These are phyloP conservation scores for Drosophila micromelanica DNA, from an alignment of 1,140 invertebrate species.

Conservation along the genomic window DNA sequence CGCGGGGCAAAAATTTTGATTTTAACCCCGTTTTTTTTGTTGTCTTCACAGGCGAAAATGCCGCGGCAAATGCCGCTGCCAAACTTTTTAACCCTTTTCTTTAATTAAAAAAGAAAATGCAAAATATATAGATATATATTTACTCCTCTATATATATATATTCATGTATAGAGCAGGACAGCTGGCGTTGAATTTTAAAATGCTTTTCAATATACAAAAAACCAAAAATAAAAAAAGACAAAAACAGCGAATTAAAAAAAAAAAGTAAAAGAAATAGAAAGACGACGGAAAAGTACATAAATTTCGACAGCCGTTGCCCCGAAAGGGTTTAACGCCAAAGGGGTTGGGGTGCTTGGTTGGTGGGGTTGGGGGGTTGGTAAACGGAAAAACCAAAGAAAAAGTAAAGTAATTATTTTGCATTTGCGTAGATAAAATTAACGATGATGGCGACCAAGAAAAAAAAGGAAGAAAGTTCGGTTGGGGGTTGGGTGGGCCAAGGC, in stretches of 20 bases:
- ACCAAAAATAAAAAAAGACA: slow-evolving; percentile 26
- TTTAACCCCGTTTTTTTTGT: slow-evolving; percentile 70
- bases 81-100: slow-evolving; percentile 82
- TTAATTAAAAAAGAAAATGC: slow-evolving; percentile 75
- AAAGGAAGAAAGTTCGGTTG: not conserved
- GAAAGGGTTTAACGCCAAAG: slow-evolving; percentile 29
- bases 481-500: not conserved
- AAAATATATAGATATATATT: slow-evolving; percentile 31
- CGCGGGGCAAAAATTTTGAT: slow-evolving; percentile 68
- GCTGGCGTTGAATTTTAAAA: slow-evolving; percentile 77
- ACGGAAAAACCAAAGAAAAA: slow-evolving; percentile 74
- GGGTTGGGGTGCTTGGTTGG: not conserved
- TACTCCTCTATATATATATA: slow-evolving; percentile 3
- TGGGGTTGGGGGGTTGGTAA: not conserved
- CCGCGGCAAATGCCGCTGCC: slow-evolving; percentile 4
- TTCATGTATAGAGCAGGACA: slow-evolving; percentile 50
- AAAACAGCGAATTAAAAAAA: slow-evolving; percentile 29
- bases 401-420: slow-evolving; percentile 83
- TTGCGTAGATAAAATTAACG: slow-evolving; percentile 82
- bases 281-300: slow-evolving; percentile 73
- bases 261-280: slow-evolving; percentile 49
- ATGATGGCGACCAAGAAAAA: slow-evolving; percentile 54
- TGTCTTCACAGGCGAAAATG: not conserved
- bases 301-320: slow-evolving; percentile 67
- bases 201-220: slow-evolving; percentile 69